Conservation (phyloP, 2,888 invertebrate genomes). For the Zygogramma bicolorata region DNA sequence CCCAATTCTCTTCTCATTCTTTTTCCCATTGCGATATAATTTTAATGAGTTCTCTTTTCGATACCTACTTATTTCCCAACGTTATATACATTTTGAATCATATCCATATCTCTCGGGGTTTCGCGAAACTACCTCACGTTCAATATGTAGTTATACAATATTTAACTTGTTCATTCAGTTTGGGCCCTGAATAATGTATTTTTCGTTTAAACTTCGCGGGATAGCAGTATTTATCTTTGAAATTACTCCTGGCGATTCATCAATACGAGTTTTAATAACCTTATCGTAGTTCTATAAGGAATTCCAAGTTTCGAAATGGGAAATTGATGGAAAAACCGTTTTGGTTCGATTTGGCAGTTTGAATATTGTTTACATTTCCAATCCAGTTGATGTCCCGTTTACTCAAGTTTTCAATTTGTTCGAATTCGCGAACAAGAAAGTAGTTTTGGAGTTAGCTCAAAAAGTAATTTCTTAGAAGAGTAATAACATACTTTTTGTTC, state of each 20-base stretch:
- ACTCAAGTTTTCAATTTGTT: too few species aligned
- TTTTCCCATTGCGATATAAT: too few species aligned
- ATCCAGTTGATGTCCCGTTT: too few species aligned
- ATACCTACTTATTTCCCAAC: not conserved
- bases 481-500: too few species aligned
- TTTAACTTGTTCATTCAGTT: not conserved
- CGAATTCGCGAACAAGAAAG: too few species aligned
- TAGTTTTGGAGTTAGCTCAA: too few species aligned
- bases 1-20: too few species aligned
- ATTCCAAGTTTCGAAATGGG: not conserved
- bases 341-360: too few species aligned
- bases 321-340: not conserved
- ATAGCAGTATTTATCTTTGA: not conserved
- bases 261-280: not conserved
- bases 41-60: too few species aligned
- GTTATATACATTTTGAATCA: not conserved
- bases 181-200: not conserved
- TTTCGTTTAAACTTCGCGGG: not conserved
- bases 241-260: not conserved
- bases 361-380: too few species aligned
- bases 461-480: too few species aligned
- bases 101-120: too few species aligned
- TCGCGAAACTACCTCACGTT: not conserved
- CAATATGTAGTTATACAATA: not conserved
- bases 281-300: not conserved